A percentile compares a stretch with the other conserved stretches of the same genome.
These are phyloP conservation scores for Cetonia aurata DNA, from an alignment of 2,888 invertebrate species.

Conservation along the genomic window DNA sequence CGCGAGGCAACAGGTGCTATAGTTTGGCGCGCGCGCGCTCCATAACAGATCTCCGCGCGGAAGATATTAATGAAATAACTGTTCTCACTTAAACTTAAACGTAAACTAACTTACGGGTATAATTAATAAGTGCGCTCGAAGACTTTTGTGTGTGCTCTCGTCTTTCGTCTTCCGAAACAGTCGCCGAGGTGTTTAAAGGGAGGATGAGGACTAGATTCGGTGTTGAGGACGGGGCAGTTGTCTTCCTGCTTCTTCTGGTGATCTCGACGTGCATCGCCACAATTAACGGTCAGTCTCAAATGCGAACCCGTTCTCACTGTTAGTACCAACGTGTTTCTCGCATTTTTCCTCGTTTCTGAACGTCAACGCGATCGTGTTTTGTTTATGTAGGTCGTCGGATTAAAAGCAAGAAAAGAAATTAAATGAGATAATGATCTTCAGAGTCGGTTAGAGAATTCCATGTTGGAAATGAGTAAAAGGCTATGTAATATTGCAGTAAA, in stretches of 20 bases:
- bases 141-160: neutral
- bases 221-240: neutral
- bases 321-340: no score
- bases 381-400: no score
- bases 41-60: no score
- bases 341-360: neutral
- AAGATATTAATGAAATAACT: neutral
- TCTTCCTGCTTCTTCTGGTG: constrained; percentile 22
- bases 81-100: neutral
- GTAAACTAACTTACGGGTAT: no score
- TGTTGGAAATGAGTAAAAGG: no score
- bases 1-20: neutral
- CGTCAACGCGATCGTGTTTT: no score
- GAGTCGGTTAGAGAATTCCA: no score
- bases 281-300: constrained; percentile 47
- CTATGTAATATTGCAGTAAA: no score
- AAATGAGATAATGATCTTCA: no score
- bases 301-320: constrained; percentile 19
- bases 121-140: no score
- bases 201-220: neutral
- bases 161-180: neutral
- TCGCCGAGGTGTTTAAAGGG: neutral
- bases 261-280: constrained; percentile 47
- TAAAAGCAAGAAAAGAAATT: no score
- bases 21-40: neutral